phyloP scores from a whole-genome alignment of 2,113 vertebrate species.

The Psephotus haematonotus region DNA sequence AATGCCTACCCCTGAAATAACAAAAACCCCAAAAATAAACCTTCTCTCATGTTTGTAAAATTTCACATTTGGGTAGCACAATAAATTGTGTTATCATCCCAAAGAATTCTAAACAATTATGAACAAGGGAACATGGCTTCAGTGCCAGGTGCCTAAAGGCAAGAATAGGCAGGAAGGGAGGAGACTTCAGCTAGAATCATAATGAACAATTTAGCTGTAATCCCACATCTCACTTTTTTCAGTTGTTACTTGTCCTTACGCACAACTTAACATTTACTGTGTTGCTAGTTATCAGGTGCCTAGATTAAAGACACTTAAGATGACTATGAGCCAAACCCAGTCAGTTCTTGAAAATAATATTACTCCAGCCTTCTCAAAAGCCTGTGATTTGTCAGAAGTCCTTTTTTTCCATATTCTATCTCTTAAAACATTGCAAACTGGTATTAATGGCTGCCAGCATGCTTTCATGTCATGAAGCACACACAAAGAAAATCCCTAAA shows the following conservation, averaged over 20 bases:
- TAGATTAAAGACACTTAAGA: background rate
- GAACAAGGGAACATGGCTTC: background rate
- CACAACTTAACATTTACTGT: background rate
- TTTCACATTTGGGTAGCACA: background rate
- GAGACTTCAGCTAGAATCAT: background rate
- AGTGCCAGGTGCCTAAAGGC: background rate
- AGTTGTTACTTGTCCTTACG: background rate
- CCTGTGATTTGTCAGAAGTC: background rate
- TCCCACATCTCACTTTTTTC: background rate
- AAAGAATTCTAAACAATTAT: conserved; percentile 3
- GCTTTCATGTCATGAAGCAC: background rate
- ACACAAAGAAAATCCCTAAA: background rate
- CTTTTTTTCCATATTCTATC: background rate
- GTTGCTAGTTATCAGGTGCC: background rate
- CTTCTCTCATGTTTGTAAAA: background rate
- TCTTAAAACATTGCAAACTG: background rate
- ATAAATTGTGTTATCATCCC: background rate
- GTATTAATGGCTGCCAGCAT: background rate
- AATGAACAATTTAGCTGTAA: background rate
- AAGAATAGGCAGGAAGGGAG: background rate
- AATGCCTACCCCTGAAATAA: background rate
- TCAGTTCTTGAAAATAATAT: background rate
- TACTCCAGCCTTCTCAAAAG: background rate
- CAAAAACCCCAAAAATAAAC: background rate
- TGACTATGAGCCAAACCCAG: background rate